Percentiles rank a stretch among this genome's conserved stretches.
phyloP scores from a whole-genome alignment of 92 coral and sea anemone species.

The Phenganax subtilis region DNA sequence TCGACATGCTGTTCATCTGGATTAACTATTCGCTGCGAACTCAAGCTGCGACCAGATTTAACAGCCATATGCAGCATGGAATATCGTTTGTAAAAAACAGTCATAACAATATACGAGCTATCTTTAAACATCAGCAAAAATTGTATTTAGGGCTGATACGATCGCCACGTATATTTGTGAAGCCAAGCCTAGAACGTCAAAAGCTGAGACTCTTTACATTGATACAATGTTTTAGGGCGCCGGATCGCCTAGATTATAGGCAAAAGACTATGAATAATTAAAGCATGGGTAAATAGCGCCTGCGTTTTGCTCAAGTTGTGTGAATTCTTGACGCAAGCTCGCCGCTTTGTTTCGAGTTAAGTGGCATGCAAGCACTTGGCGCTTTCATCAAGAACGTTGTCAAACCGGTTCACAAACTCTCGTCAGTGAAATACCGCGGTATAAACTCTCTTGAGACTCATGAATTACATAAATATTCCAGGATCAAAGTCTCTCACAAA shows the following conservation, averaged over 20 bases:
- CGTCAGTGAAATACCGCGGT: not conserved
- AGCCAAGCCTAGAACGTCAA: constrained; percentile 3
- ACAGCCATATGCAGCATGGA: constrained; percentile 4
- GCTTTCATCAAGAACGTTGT: constrained; percentile 22
- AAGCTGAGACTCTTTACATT: not conserved
- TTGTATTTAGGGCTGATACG: constrained; percentile 32
- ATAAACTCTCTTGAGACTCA: constrained; percentile 1
- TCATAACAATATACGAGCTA: constrained; percentile 24
- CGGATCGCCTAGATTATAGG: not conserved
- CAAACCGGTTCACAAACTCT: not conserved
- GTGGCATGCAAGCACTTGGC: constrained; percentile 19
- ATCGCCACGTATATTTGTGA: not conserved
- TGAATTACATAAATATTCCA: not conserved
- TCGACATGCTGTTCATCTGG: not conserved
- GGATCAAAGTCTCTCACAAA: too few relatives aligned
- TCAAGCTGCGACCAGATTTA: constrained; percentile 20
- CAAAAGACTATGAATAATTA: not conserved
- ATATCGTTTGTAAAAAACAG: constrained; percentile 10
- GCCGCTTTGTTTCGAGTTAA: constrained; percentile 24
- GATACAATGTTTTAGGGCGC: not conserved
- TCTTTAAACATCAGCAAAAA: constrained; percentile 14
- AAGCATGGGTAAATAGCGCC: constrained; percentile 7
- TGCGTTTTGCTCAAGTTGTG: not conserved
- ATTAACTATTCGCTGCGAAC: not conserved
- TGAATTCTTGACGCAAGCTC: constrained; percentile 23